These are phyloP conservation scores for Solea senegalensis DNA, from an alignment of 2,113 vertebrate genomes.

Conservation along the genomic window DNA sequence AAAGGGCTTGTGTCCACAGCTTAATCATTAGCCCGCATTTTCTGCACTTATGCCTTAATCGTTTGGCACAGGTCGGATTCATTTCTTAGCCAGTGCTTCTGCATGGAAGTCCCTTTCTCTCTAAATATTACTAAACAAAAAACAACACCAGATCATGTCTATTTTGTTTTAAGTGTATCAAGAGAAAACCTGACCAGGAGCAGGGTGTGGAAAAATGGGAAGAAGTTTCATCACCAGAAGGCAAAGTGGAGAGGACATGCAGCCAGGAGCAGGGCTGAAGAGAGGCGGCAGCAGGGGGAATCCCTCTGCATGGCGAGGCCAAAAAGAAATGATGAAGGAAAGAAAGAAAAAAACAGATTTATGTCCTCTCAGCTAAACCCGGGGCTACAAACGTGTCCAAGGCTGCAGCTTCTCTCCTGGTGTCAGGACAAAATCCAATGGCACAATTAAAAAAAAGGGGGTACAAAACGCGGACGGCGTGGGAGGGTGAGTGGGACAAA, in stretches of 20 bases:
- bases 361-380: slow-evolving; percentile 83
- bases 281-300: slow-evolving; percentile 82
- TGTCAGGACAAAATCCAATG: slow-evolving; percentile 76
- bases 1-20: slow-evolving; percentile 65
- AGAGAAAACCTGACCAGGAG: slow-evolving; percentile 50
- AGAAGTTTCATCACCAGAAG: slow-evolving; percentile 83
- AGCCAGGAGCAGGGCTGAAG: slow-evolving; percentile 77
- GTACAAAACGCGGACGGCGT: slow-evolving; percentile 84
- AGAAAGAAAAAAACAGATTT: slow-evolving; percentile 82
- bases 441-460: slow-evolving; percentile 76
- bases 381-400: slow-evolving; percentile 90
- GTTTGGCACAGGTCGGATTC: slow-evolving; percentile 32
- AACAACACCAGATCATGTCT: slow-evolving; percentile 47
- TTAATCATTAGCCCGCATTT: slow-evolving; percentile 72
- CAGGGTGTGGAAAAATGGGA: slow-evolving; percentile 69
- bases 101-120: background rate
- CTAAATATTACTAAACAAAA: background rate
- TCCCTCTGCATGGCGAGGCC: slow-evolving; percentile 91
- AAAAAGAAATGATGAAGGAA: slow-evolving; percentile 60
- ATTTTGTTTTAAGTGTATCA: slow-evolving; percentile 19
- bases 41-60: slow-evolving; percentile 33
- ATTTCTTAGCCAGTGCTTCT: slow-evolving; percentile 7
- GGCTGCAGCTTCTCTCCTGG: slow-evolving; percentile 80
- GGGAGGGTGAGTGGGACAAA: slow-evolving; percentile 89
- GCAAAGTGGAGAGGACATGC: slow-evolving; percentile 77